A percentile compares a stretch with the other conserved stretches of the same genome.
Evolutionary conservation across 23 tunicate genomes (phyloP).

Genomic region (Botrylloides violaceus): DNA sequence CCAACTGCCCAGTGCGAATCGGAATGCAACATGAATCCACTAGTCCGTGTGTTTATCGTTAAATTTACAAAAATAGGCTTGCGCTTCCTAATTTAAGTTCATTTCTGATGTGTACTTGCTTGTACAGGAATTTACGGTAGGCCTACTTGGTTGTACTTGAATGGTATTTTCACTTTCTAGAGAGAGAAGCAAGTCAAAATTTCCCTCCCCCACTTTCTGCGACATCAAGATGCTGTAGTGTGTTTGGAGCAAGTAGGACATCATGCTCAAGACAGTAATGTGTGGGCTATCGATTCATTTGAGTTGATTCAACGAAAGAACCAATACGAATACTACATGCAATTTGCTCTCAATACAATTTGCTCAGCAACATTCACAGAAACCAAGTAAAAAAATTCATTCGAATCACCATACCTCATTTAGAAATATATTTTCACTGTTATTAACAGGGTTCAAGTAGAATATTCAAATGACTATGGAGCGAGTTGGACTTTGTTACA

Average conservation of each 20-base stretch:
- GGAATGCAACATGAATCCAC: too few species aligned
- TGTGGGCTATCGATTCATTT: constrained; percentile 72
- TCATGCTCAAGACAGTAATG: constrained; percentile 3
- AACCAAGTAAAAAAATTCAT: not conserved
- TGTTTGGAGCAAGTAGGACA: constrained; percentile 46
- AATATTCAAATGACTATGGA: constrained; percentile 77
- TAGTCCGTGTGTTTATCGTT: not conserved
- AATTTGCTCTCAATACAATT: constrained; percentile 39
- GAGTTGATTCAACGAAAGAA: constrained; percentile 24
- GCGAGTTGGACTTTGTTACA: constrained; percentile 49
- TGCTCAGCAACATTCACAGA: constrained; percentile 12
- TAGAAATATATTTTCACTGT: not conserved
- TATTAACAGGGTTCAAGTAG: constrained; percentile 34
- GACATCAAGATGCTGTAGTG: constrained; percentile 3
- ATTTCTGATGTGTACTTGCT: too few species aligned
- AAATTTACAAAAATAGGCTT: not conserved
- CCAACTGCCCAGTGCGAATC: too few species aligned
- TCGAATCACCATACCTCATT: not conserved
- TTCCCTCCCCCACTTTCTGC: constrained; percentile 36
- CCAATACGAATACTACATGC: constrained; percentile 37
- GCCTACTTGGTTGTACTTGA: not conserved
- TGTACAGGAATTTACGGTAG: too few species aligned
- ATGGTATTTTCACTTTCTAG: constrained; percentile 15
- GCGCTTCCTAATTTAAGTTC: too few species aligned
- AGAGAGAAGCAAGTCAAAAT: constrained; percentile 17